phyloP scores from a whole-genome alignment of 1,140 invertebrate species.

The Zaprionus gabonicus region DNA sequence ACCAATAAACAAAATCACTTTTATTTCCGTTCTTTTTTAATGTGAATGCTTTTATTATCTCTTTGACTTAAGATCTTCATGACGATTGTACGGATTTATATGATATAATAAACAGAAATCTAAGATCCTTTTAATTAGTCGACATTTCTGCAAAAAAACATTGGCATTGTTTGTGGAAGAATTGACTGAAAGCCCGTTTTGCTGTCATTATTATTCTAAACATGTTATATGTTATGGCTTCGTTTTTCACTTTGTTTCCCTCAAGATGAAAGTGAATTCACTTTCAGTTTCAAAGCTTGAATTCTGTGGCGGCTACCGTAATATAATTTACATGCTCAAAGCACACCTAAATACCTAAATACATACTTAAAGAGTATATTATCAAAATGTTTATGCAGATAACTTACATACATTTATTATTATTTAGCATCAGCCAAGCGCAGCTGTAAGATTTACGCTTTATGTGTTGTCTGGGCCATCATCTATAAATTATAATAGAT shows the following conservation, averaged over 20 bases:
- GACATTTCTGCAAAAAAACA: neutral
- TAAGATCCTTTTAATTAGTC: neutral
- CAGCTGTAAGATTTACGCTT: constrained; percentile 47
- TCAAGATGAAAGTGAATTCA: constrained; percentile 16
- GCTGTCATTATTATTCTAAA: neutral
- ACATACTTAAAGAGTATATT: neutral
- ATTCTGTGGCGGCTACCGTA: neutral
- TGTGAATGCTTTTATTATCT: neutral
- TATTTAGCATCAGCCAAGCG: constrained; percentile 37
- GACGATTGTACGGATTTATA: too few relatives aligned
- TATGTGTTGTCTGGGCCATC: constrained; percentile 33
- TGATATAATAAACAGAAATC: too few relatives aligned
- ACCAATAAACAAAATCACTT: neutral
- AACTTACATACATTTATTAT: constrained; percentile 24
- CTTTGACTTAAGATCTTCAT: neutral
- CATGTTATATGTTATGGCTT: neutral
- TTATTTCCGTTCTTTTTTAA: neutral
- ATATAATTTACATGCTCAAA: neutral
- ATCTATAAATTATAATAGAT: constrained; percentile 50
- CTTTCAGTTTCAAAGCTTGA: constrained; percentile 10
- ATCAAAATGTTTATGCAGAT: constrained; percentile 8
- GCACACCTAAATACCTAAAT: neutral
- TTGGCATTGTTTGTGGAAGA: neutral
- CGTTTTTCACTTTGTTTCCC: constrained; percentile 1
- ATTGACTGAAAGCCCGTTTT: neutral